These are phyloP conservation scores for Petromus typicus DNA, from an alignment of 2,113 vertebrate genomes.

Conservation along the genomic window DNA sequence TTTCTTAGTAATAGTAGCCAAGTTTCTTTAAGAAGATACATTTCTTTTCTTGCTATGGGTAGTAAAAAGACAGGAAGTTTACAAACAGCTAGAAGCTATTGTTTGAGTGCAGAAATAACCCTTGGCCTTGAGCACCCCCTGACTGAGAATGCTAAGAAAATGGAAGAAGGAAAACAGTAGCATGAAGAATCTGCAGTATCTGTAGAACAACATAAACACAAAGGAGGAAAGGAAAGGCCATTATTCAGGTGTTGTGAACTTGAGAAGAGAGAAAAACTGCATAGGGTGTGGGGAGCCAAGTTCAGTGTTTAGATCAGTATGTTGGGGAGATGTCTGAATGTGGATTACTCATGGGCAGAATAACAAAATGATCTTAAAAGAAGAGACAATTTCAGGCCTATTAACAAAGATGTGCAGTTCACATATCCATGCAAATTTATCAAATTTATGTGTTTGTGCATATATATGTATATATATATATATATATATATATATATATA, in stretches of 20 bases:
- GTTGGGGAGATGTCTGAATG: conserved; percentile 8
- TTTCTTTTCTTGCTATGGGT: background rate
- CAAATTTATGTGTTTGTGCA: too few relatives aligned
- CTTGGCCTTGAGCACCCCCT: background rate
- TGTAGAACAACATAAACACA: conserved; percentile 22
- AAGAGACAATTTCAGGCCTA: background rate
- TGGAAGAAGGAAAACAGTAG: background rate
- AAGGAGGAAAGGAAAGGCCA: background rate
- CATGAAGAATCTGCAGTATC: background rate
- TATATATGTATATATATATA: too few relatives aligned
- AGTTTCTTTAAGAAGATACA: background rate
- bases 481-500: too few relatives aligned
- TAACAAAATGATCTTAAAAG: conserved; percentile 4
- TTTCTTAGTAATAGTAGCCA: conserved; percentile 28
- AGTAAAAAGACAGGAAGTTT: conserved; percentile 3
- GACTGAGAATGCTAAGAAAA: conserved; percentile 29
- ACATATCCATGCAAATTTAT: background rate
- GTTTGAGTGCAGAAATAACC: conserved; percentile 14
- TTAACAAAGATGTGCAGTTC: background rate
- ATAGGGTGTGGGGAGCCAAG: background rate
- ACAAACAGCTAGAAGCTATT: background rate
- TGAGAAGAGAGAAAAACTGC: background rate
- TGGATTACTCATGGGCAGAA: background rate
- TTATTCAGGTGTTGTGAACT: background rate
- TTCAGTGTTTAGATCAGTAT: conserved; percentile 10